These are phyloP conservation scores for Rafetus swinhoei DNA, from an alignment of 2,113 vertebrate species.

Conservation along the genomic window DNA sequence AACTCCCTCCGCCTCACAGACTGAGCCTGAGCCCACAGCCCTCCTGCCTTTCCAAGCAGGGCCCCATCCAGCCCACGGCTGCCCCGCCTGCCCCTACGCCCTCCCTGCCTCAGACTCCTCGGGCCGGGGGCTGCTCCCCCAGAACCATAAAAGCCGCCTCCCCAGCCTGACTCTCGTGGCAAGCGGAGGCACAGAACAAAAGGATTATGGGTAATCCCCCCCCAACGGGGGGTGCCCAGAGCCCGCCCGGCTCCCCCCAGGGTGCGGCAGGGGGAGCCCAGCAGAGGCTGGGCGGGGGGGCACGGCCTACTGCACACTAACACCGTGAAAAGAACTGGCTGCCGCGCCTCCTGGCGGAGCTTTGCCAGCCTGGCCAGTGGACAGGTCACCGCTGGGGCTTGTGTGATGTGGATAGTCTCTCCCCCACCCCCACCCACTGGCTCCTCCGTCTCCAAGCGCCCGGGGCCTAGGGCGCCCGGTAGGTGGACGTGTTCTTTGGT, in stretches of 20 bases:
- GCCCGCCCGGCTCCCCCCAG: not conserved
- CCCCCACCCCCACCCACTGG: not conserved
- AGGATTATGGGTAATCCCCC: not conserved
- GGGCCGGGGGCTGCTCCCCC: not conserved
- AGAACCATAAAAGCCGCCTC: not conserved
- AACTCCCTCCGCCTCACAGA: not conserved
- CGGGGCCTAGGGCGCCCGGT: slow-evolving; percentile 67
- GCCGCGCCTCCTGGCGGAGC: not conserved
- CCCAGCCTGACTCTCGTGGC: not conserved
- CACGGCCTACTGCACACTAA: not conserved
- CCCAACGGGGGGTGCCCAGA: not conserved
- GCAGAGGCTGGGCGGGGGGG: not conserved
- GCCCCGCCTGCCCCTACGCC: not conserved
- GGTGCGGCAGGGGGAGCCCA: not conserved
- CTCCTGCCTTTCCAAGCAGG: not conserved
- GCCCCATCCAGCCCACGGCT: not conserved
- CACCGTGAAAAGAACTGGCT: not conserved
- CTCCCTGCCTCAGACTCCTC: not conserved
- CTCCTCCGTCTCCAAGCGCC: not conserved
- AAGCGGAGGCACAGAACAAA: not conserved
- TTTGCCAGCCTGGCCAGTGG: not conserved
- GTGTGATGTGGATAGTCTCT: not conserved
- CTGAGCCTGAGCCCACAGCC: not conserved
- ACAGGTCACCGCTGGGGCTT: not conserved
- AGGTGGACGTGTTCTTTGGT: slow-evolving; percentile 89